Base-by-base conservation (phyloP, 2,113 vertebrate genomes). In the Rissa tridactyla region DNA sequence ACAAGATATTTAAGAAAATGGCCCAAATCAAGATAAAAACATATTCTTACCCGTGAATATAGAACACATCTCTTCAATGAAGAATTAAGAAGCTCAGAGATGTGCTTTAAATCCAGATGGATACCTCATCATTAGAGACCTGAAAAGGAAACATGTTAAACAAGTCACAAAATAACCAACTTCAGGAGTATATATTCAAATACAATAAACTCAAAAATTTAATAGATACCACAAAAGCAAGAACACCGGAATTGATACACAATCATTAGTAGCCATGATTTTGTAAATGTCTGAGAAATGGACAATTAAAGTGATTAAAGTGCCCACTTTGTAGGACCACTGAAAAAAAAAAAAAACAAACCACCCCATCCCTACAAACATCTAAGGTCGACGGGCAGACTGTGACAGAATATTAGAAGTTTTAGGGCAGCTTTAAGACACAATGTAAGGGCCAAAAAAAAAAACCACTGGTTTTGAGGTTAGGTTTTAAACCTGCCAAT, bases 41-140 rank as follows among this genome's bases (percentile, higher is more conserved):
- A 22, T 8, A 90, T 46, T 20, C 96, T 97, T 95, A 97, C 96
- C 94, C 72, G 84, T 93, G 68, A 97, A 96, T 97, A 88, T n/a
- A 94, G 76, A 92, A 92, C 92, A 93, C 82, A 97, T 94, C 92
- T 91, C 82, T 86, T 70, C 61, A 81, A 72, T 4, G 88, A 96
- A 82, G 69, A 86, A 86, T 52, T 58, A 87, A 90, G 80, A 84
- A 95, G 62, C 26, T 95, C 77, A 93, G 62, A 88, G 75, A 93
- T 49, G 16, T 80, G 65, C 42, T 95, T 96, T 87, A 95, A 62
- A 82, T 79, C 82, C 88, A 90, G 90, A 69, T 9, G 73, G 72
- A 87, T 76, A 95, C 60, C 55, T 97, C 82, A 95, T 96, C 86
- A 91, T 89, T 81, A 84, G 54, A 69, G 57, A 97, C 49, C 96